A percentile compares a stretch with the other conserved stretches of the same genome.
These are phyloP conservation scores for Dinoponera quadriceps DNA, from an alignment of 1,140 invertebrate genomes.

Conservation along the genomic window DNA sequence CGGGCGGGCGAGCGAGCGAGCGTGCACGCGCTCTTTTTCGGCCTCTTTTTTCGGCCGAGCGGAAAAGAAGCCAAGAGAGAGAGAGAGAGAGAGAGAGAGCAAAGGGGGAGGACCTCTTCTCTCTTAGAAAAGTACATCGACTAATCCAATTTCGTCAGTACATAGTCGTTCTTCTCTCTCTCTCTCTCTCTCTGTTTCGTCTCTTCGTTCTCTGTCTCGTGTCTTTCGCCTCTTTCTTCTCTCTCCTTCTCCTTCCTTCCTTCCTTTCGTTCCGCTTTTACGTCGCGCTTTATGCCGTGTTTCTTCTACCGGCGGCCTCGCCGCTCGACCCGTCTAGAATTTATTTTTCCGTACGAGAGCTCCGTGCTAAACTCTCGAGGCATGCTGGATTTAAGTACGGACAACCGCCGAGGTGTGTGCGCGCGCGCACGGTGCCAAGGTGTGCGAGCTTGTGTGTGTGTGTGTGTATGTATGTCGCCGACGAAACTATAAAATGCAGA, in stretches of 20 bases:
- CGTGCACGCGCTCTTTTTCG: slow-evolving; percentile 18
- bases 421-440: neutral
- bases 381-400: slow-evolving; percentile 63
- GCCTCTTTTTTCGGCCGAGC: slow-evolving; percentile 2
- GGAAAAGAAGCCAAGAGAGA: neutral
- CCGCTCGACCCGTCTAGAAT: slow-evolving; percentile 54
- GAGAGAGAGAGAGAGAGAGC: neutral
- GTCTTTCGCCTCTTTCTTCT: neutral
- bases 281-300: slow-evolving; percentile 41
- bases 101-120: slow-evolving; percentile 11
- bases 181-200: slow-evolving; percentile 24
- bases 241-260: neutral
- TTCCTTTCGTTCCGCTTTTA: slow-evolving; percentile 46
- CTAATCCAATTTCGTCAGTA: slow-evolving; percentile 72
- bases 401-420: slow-evolving; percentile 9
- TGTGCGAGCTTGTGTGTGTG: neutral
- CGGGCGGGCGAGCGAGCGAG: neutral
- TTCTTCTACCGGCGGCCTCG: slow-evolving; percentile 40
- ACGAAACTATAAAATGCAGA: slow-evolving; percentile 63
- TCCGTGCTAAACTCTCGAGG: slow-evolving; percentile 65
- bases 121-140: slow-evolving; percentile 67
- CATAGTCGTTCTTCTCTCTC: slow-evolving; percentile 46
- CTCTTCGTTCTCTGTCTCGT: neutral
- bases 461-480: slow-evolving; percentile 2
- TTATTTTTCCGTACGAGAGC: slow-evolving; percentile 69